Conservation (phyloP, 2,113 vertebrate species). For the Megaptera novaeangliae region DNA sequence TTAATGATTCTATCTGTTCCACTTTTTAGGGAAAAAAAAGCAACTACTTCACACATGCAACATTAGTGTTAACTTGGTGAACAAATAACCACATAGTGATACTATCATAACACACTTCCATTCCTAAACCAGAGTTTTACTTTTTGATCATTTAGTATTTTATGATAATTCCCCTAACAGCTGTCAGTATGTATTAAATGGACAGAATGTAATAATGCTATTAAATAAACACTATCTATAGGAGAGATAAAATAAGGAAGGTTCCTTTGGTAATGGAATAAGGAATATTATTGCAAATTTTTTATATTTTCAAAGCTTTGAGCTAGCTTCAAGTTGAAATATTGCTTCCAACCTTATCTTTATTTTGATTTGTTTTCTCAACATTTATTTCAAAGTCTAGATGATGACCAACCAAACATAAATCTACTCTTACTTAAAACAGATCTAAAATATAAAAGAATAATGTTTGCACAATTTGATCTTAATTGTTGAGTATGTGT, state of each 20-base stretch:
- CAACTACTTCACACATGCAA: not conserved
- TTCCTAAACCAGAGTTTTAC: not conserved
- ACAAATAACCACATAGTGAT: not conserved
- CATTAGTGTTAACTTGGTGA: not conserved
- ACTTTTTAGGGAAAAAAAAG: not conserved
- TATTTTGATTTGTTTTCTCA: not conserved
- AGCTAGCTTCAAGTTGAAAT: not conserved
- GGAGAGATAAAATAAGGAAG: not conserved
- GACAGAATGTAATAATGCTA: not conserved
- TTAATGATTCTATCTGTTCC: not conserved
- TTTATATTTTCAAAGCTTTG: constrained; percentile 11
- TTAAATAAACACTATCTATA: constrained; percentile 32
- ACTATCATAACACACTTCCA: not conserved
- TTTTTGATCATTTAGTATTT: constrained; percentile 1
- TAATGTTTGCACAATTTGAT: not conserved
- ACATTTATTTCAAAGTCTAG: not conserved
- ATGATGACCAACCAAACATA: not conserved
- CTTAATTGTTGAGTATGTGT: not conserved
- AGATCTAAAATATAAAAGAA: not conserved
- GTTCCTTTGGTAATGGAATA: not conserved
- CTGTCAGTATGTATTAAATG: not conserved
- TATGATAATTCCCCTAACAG: not conserved
- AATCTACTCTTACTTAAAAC: constrained; percentile 2
- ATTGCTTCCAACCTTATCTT: not conserved
- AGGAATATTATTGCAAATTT: not conserved